A percentile compares a stretch with the other conserved stretches of the same genome.
Conservation (phyloP, 2,797 vertebrate species). For the Cirrhinus mrigala region DNA sequence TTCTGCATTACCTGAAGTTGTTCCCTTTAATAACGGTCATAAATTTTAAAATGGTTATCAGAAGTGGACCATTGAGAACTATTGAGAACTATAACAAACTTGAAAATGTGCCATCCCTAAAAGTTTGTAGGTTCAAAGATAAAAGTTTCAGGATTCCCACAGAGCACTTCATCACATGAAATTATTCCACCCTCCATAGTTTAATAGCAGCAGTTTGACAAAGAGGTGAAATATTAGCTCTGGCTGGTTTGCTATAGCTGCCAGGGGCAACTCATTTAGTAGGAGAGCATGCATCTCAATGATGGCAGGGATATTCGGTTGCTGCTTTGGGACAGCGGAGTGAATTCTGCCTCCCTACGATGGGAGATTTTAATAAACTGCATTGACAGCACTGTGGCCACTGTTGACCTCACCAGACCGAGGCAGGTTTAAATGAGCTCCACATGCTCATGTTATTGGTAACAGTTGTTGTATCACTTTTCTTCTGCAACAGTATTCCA, state of each 20-base stretch:
- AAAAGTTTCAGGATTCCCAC: conserved; percentile 46
- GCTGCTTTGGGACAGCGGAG: conserved; percentile 55
- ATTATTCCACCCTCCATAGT: conserved; percentile 46
- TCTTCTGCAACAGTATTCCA: conserved; percentile 18
- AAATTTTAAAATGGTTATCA: background rate
- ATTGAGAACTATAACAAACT: background rate
- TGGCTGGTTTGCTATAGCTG: conserved; percentile 54
- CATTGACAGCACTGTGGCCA: conserved; percentile 49
- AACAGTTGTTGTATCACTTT: conserved; percentile 17
- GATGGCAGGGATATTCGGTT: conserved; percentile 38
- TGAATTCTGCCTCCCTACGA: conserved; percentile 42
- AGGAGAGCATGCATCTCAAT: conserved; percentile 49
- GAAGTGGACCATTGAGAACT: background rate
- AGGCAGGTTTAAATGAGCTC: conserved; percentile 44
- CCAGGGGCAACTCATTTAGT: conserved; percentile 62
- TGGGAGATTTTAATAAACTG: conserved; percentile 61
- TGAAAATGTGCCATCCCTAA: conserved; percentile 27
- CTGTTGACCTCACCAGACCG: conserved; percentile 50
- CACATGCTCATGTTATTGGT: conserved; percentile 28
- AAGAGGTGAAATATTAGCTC: conserved; percentile 56
- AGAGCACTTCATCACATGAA: conserved; percentile 44
- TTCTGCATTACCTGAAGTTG: background rate
- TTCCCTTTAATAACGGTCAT: background rate
- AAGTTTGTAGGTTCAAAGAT: conserved; percentile 36
- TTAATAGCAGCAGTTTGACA: conserved; percentile 48